Base-by-base conservation (phyloP, 1,140 invertebrate species). In the Drosophila gunungcola region DNA sequence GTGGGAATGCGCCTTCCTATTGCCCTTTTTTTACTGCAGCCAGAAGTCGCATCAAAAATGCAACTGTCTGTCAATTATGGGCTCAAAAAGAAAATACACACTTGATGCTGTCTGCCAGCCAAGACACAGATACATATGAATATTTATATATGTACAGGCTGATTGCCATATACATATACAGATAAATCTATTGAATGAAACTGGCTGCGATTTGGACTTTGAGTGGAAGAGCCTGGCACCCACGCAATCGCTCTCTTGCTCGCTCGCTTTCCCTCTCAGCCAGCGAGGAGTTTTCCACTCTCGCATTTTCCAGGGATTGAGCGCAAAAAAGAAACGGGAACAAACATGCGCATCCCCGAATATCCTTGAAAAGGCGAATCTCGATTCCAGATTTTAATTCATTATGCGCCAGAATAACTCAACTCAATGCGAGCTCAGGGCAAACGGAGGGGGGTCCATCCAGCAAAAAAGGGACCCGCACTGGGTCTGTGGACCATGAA, bases 341-440 rank as follows among this genome's bases (percentile, higher is more conserved):
- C 82, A 88, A 88, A 89, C 84, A 88, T 88, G 84, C 84, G 84
- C 84, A 88, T 88, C 84, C 84, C 76, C 63, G 84, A 61, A 78
- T 89, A 88, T 88, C 80, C 84, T 84, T 88, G 84, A 88, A 88
- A 88, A 77, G 43, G 49, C 53, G 75, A 73, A 48, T 58, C 64
- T 68, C 70, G 74, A 76, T 88, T 85, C 81, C 81, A 85, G 80
- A 84, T 75, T 76, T 83, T 75, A 88, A 89, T 89, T 86, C 84
- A 81, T 89, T 70, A 69, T 86, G 75, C 77, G 64, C 62, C 63
- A 45, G 64, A 85, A 76, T 88, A 80, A 89, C 75, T 85, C 81
- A 72, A 72, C 68, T 72, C 67, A 56, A 70, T 48, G 52, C 16
- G 12, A 29, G 21, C 38, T 42, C 42, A 29, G n/a, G 48, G 48